These are phyloP conservation scores for Chromis chromis DNA, from an alignment of 2,797 vertebrate species.

Conservation along the genomic window DNA sequence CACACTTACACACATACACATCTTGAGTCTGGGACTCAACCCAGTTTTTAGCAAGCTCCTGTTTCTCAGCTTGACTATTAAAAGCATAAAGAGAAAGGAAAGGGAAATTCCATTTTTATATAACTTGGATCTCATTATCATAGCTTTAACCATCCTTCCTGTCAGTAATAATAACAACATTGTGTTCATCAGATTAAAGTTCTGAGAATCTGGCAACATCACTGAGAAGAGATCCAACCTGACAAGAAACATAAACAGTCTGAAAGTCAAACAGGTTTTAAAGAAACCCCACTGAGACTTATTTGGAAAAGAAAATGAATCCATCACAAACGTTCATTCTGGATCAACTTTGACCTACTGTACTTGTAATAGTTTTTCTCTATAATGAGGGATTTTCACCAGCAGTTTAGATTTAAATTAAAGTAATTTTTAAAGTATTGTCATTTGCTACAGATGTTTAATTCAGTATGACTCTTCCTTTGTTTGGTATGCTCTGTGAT, in stretches of 20 bases:
- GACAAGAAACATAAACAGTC: background rate
- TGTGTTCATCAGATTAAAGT: background rate
- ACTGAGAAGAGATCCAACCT: background rate
- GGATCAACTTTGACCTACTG: background rate
- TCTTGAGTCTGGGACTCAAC: conserved; percentile 21
- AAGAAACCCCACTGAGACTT: background rate
- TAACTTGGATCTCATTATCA: conserved; percentile 4
- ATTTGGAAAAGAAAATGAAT: background rate
- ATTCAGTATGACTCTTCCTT: background rate
- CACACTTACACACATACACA: conserved; percentile 1
- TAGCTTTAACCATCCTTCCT: background rate
- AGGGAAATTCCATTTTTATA: background rate
- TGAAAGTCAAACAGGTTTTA: background rate
- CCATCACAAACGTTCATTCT: background rate
- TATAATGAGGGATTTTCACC: background rate
- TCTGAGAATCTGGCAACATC: background rate
- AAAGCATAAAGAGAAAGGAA: background rate
- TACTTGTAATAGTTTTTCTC: background rate
- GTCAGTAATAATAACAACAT: background rate
- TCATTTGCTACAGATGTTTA: background rate
- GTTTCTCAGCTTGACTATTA: conserved; percentile 2
- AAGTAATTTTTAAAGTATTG: background rate
- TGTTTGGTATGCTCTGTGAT: background rate
- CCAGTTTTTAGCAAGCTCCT: conserved; percentile 1
- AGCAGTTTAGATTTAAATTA: background rate